Percentiles rank a stretch among this genome's conserved stretches.
Evolutionary conservation across 2,888 invertebrate genomes (phyloP).

Genomic region (Sarcophaga variegata): DNA sequence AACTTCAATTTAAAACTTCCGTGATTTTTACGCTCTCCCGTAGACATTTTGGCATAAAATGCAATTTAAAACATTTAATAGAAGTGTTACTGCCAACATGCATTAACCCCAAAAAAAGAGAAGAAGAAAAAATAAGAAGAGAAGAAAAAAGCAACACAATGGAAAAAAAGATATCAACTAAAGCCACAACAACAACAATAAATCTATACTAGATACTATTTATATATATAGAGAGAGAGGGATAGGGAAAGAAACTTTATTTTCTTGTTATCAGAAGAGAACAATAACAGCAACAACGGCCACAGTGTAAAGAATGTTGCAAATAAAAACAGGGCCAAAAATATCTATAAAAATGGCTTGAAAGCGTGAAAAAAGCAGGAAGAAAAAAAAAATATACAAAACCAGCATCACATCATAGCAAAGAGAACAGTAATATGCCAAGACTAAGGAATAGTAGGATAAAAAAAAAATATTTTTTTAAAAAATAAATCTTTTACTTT

Average conservation of each 20-base stretch:
- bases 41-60: conserved; percentile 63
- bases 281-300: neutral
- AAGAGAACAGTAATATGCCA: conserved; percentile 52
- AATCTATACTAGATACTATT: neutral
- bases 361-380: neutral
- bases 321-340: conserved; percentile 18
- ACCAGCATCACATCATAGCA: conserved; percentile 24
- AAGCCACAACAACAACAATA: conserved; percentile 32
- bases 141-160: neutral
- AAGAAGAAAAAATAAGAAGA: neutral
- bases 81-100: conserved; percentile 64
- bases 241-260: conserved; percentile 25
- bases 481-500: neutral
- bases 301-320: neutral
- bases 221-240: neutral
- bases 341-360: neutral
- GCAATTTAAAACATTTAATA: conserved; percentile 64
- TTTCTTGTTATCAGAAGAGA: conserved; percentile 50
- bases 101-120: conserved; percentile 49
- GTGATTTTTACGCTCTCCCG: conserved; percentile 56
- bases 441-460: conserved; percentile 14
- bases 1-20: conserved; percentile 61
- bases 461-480: neutral
- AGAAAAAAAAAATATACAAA: conserved; percentile 15
- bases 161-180: neutral